These are phyloP conservation scores for Sycophila texana DNA, from an alignment of 2,888 invertebrate species.

Conservation along the genomic window DNA sequence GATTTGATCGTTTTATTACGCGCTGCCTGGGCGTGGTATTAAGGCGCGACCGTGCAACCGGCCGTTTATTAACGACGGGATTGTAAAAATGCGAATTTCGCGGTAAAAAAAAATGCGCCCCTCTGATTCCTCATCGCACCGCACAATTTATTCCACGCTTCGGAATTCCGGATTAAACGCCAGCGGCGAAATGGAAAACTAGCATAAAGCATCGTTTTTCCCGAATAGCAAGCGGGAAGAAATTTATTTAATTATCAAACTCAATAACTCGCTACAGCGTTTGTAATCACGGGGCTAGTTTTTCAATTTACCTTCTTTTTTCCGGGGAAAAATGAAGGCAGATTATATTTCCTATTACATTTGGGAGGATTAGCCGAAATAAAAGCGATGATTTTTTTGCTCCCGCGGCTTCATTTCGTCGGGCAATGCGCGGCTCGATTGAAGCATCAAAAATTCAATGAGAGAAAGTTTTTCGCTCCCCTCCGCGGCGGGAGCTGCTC, in stretches of 20 bases:
- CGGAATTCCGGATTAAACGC: slow-evolving; percentile 6
- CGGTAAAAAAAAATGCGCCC: slow-evolving; percentile 2
- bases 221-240: no score
- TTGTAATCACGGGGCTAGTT: background rate
- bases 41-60: slow-evolving; percentile 1
- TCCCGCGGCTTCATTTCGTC: background rate
- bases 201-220: no score
- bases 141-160: background rate
- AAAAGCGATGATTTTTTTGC: background rate
- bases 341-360: no score
- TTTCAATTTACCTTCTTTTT: no score
- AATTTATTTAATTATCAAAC: no score
- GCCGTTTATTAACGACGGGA: slow-evolving; percentile 11
- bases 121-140: background rate
- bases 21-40: slow-evolving; percentile 19
- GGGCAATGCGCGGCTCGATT: slow-evolving; percentile 34
- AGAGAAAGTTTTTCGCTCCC: slow-evolving; percentile 26
- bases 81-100: slow-evolving; percentile 16
- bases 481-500: slow-evolving; percentile 5
- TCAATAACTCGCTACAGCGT: no score
- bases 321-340: no score
- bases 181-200: background rate
- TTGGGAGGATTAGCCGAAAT: background rate
- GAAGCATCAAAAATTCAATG: slow-evolving; percentile 47
- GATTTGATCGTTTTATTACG: slow-evolving; percentile 44